These are phyloP conservation scores for Datnioides undecimradiatus DNA, from an alignment of 2,113 vertebrate genomes.

Conservation along the genomic window DNA sequence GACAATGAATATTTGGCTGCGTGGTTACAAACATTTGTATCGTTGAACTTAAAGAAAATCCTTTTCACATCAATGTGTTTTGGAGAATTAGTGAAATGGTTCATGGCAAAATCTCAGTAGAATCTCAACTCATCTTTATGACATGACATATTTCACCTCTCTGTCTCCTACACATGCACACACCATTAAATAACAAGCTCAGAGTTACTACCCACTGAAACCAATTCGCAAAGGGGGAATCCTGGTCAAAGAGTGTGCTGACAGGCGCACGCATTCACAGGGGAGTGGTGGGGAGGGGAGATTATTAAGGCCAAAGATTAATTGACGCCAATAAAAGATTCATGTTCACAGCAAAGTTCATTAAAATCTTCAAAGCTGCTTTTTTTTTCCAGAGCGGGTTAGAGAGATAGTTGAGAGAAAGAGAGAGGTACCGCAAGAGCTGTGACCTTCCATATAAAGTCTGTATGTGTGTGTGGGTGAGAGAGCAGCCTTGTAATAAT, in stretches of 20 bases:
- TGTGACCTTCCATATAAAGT: constrained; percentile 15
- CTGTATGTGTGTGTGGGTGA: background rate
- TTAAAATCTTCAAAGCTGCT: constrained; percentile 78
- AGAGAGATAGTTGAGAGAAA: constrained; percentile 33
- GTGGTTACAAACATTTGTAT: too few species aligned
- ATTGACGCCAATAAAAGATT: constrained; percentile 79
- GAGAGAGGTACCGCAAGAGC: constrained; percentile 15
- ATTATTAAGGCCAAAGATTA: constrained; percentile 77
- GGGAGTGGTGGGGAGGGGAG: constrained; percentile 38
- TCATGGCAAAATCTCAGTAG: too few species aligned
- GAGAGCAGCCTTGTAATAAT: constrained; percentile 20
- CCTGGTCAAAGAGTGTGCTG: constrained; percentile 56
- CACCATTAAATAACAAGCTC: constrained; percentile 49
- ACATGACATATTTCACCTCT: background rate
- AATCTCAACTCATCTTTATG: constrained; percentile 23
- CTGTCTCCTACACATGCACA: constrained; percentile 4
- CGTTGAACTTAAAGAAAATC: background rate
- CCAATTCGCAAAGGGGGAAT: constrained; percentile 50
- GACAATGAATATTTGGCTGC: background rate
- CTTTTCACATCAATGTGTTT: background rate
- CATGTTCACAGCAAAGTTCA: constrained; percentile 76
- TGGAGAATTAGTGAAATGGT: background rate
- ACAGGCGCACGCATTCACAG: constrained; percentile 46
- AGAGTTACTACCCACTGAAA: constrained; percentile 40
- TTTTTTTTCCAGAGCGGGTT: constrained; percentile 33